Base-by-base conservation (phyloP, 2,888 invertebrate species). In the Dione juno region DNA sequence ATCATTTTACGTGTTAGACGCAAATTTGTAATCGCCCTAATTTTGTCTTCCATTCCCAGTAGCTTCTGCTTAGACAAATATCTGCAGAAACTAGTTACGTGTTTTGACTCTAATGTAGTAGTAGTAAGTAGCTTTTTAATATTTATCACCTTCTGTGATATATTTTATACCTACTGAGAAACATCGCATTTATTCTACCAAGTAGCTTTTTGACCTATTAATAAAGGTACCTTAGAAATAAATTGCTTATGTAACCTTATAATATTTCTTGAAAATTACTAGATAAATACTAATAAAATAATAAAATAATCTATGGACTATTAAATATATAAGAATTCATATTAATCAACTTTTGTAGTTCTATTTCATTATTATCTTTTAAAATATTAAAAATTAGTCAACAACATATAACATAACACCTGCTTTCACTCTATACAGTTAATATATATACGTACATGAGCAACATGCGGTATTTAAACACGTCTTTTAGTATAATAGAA, bases 81-180 rank as follows among this genome's bases (percentile, higher is more conserved):
- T 88, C 88, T 84, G 81, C 83, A 84, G 86, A 88, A 91, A 91
- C 91, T 90, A 90, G 89, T 88, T 90, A 90, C 90, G 89, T 89
- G 87, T 87, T 84, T 78, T 78, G 86, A 89, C 87, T 86, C 78
- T 82, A 82, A 85, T 84, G 83, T 84, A n/a, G n/a, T n/a, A n/a
- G n/a, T n/a, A n/a, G n/a, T n/a, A 85, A 83, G 81, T 81, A 81
- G 82, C 83, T 86, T 79, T 88, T 88, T 88, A 88, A 88, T 88
- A 88, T 89, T 88, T 88, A 89, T 89, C 74, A 73, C 75, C 74
- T 78, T 52, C 48, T 66, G 80, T 78, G 77, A 85, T 84, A 80
- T 78, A 81, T 82, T 79, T 81, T 75, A 52, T 64, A 45, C 59
- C 61, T 54, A 50, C 66, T 65, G 69, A 64, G 69, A 68, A 57